phyloP scores from a whole-genome alignment of 2,113 vertebrate genomes.

The Bubalus kerabau region DNA sequence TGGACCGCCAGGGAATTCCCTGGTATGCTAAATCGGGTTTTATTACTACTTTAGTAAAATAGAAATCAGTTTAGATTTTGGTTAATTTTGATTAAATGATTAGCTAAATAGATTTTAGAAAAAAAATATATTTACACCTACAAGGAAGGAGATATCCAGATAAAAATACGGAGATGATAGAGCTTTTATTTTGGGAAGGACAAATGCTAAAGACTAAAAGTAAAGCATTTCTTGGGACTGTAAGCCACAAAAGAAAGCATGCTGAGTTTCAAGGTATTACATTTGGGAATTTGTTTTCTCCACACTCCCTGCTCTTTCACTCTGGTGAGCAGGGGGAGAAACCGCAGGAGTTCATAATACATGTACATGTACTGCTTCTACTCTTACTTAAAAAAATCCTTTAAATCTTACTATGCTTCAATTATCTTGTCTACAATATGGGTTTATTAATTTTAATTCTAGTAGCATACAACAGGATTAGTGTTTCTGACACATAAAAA shows the following conservation, averaged over 20 bases:
- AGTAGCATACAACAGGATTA: not conserved
- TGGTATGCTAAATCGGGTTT: not conserved
- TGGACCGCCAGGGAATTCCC: not conserved
- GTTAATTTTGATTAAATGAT: conserved; percentile 9
- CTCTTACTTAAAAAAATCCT: not conserved
- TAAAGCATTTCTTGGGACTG: not conserved
- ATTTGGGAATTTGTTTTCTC: not conserved
- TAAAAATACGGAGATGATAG: conserved; percentile 14
- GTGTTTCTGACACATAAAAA: not conserved
- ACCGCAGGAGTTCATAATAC: not conserved
- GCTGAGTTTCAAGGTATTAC: not conserved
- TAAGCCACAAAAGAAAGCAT: conserved; percentile 1
- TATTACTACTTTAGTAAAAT: not conserved
- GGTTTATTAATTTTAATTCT: not conserved
- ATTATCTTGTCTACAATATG: not conserved
- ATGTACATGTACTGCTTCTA: not conserved
- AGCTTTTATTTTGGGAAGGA: conserved; percentile 15
- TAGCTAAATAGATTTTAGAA: conserved; percentile 10
- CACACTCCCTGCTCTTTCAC: not conserved
- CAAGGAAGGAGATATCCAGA: not conserved
- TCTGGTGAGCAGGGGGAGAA: not conserved
- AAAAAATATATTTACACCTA: not conserved
- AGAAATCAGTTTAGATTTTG: conserved; percentile 2
- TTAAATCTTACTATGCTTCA: not conserved
- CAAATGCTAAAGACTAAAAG: not conserved